These are phyloP conservation scores for Anoplius nigerrimus DNA, from an alignment of 2,888 invertebrate genomes.

Conservation along the genomic window DNA sequence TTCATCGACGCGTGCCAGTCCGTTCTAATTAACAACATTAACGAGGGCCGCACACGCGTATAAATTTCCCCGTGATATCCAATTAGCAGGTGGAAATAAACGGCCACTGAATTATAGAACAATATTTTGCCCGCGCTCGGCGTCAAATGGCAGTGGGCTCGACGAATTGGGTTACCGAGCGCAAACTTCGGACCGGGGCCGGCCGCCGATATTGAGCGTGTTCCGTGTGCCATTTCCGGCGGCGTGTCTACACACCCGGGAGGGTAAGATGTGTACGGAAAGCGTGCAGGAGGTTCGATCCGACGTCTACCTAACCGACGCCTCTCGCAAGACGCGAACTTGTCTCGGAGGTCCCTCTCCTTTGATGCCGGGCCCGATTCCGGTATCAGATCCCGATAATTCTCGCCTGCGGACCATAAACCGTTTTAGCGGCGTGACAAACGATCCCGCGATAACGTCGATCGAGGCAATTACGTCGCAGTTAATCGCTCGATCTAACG, in stretches of 20 bases:
- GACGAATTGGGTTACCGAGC: no score
- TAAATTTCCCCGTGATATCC: conserved; percentile 30
- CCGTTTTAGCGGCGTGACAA: conserved; percentile 31
- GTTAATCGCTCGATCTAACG: conserved; percentile 29
- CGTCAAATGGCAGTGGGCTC: no score
- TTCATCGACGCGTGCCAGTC: no score
- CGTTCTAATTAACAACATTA: conserved; percentile 28
- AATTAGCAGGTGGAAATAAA: conserved; percentile 23
- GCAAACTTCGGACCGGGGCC: no score
- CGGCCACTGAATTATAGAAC: conserved; percentile 1
- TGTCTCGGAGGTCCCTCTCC: background rate
- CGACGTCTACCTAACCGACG: no score
- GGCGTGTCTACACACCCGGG: no score
- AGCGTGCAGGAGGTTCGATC: no score
- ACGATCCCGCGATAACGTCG: conserved; percentile 33
- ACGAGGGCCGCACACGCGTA: conserved; percentile 25
- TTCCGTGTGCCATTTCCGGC: no score
- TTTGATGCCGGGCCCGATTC: background rate
- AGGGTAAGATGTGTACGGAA: no score
- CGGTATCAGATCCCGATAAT: conserved; percentile 15
- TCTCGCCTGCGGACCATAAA: conserved; percentile 28
- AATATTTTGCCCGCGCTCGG: conserved; percentile 7
- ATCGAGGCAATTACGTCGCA: conserved; percentile 33
- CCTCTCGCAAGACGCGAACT: background rate
- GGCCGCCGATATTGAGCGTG: no score